These are phyloP conservation scores for Phyllotis vaccarum DNA, from an alignment of 2,797 vertebrate genomes.

Conservation along the genomic window DNA sequence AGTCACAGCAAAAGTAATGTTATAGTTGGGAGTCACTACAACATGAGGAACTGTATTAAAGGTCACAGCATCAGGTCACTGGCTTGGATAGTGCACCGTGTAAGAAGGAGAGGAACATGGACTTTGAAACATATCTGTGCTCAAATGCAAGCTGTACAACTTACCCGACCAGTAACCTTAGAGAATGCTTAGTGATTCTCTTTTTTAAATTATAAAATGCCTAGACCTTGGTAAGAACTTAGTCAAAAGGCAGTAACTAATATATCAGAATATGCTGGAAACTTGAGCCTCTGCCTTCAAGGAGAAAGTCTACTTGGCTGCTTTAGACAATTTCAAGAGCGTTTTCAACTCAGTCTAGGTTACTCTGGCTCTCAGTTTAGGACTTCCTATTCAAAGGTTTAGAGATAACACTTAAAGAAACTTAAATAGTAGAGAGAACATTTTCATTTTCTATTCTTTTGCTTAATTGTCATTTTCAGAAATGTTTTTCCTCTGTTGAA, in stretches of 20 bases:
- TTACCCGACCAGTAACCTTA: constrained; percentile 8
- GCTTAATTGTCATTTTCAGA: constrained; percentile 29
- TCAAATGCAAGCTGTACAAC: constrained; percentile 14
- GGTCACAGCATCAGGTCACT: not conserved
- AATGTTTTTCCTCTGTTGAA: constrained; percentile 14
- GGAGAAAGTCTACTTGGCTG: not conserved
- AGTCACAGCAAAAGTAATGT: not conserved
- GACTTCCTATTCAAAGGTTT: constrained; percentile 37
- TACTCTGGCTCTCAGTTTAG: constrained; percentile 37
- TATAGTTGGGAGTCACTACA: not conserved
- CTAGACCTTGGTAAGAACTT: not conserved
- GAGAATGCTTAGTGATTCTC: constrained; percentile 5
- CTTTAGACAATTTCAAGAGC: constrained; percentile 45
- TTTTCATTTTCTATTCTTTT: constrained; percentile 35
- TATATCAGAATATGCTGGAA: constrained; percentile 46
- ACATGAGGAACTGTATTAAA: not conserved
- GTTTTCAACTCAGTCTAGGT: not conserved
- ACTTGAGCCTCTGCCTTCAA: not conserved
- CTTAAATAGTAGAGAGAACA: constrained; percentile 24
- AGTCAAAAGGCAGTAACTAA: constrained; percentile 46
- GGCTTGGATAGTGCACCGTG: not conserved
- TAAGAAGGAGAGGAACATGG: not conserved
- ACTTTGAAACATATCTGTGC: constrained; percentile 28
- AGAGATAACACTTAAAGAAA: constrained; percentile 50
- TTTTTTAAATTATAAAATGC: constrained; percentile 57